Evolutionary conservation across 2,888 invertebrate genomes (phyloP), one percentile per base, ranked within the genome.

Genomic region (Scelioninae gen. 1): DNA sequence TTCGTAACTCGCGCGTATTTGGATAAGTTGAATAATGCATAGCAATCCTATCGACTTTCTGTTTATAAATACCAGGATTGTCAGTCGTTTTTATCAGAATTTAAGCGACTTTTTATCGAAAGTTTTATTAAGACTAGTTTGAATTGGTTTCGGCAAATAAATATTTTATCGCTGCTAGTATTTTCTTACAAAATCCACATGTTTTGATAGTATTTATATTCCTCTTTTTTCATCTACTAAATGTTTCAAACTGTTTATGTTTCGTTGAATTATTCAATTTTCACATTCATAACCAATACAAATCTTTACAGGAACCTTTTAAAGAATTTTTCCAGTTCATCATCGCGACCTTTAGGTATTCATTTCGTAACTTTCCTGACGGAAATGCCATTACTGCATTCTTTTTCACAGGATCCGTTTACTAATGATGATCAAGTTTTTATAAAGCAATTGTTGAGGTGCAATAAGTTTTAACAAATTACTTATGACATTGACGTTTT

Each of bases 1-100:
- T 56, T 60, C 29, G 40, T 43, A 60, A 60, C 43, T n/a, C 60
- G 1, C 29, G 29, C 31, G 13, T 60, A 60, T 60, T 60, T 43
- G 60, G 43, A 43, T 60, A 60, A 43, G 60, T 29, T 62, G 62
- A 62, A 62, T 62, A 45, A 62, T 62, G 62, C 45, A 60, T n/a
- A n/a, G 60, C 60, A 45, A 23, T 10, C 47, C 13, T 45, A 62
- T 62, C 62, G 62, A 62, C 62, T 60, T 60, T 11, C n/a, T n/a
- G 43, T 43, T 40, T 60, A 60, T 60, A 60, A 60, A 47, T 62
- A 45, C 62, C 62, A 47, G 32, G 32, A 47, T 29, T 31, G 62
- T 47, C 62, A 45, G 15, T 29, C 16, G 10, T 43, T 45, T 62
- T 31, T 62, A 62, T 62, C 62, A 31, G 45, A 23, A 45, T 60